Evolutionary conservation across 2,113 vertebrate species (phyloP).

Genomic region (Platanista minor): DNA sequence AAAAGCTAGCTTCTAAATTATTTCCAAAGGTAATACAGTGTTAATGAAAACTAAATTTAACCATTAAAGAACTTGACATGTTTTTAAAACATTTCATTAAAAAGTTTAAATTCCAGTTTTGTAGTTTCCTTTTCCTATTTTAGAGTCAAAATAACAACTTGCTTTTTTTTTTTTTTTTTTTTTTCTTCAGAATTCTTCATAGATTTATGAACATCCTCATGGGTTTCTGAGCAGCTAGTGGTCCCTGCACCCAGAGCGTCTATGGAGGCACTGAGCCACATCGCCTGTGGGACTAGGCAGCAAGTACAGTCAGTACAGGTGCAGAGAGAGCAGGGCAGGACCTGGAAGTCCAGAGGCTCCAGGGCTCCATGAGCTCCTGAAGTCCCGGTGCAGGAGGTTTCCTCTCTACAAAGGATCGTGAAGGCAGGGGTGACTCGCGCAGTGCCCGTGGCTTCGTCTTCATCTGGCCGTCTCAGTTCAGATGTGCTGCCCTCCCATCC

Average conservation of each 20-base stretch:
- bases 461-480: background rate
- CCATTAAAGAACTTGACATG: background rate
- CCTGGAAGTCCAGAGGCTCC: too few relatives aligned
- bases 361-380: too few relatives aligned
- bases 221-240: accelerated
- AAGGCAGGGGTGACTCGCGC: background rate
- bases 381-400: too few relatives aligned
- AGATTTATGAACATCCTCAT: background rate
- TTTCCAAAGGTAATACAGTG: background rate
- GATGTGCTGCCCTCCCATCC: accelerated
- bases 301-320: accelerated
- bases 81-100: background rate
- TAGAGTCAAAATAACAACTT: too few relatives aligned
- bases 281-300: background rate
- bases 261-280: accelerated
- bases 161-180: too few relatives aligned
- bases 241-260: background rate
- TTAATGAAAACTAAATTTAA: background rate
- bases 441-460: accelerated
- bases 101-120: background rate
- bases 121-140: background rate
- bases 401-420: accelerated
- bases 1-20: background rate
- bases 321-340: accelerated
- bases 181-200: background rate